Conservation (phyloP, 2,797 vertebrate genomes). For the Eulemur rubriventer region DNA sequence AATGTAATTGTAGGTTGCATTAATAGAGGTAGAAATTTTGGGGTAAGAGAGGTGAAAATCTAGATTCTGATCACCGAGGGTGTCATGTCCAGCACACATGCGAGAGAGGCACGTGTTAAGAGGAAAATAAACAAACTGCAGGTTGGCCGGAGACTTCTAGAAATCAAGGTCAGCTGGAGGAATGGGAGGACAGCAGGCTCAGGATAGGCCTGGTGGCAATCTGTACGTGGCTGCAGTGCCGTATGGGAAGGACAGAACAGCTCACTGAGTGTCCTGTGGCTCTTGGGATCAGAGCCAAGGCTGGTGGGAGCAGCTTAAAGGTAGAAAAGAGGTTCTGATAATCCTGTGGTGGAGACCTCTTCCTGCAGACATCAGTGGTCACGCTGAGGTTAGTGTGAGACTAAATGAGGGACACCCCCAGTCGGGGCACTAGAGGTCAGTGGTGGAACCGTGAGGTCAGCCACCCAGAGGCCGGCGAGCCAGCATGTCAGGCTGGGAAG, state of each 20-base stretch:
- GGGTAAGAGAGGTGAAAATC: neutral
- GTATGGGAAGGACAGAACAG: neutral
- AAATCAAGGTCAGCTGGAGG: neutral
- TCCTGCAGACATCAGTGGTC: neutral
- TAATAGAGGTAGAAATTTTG: constrained; percentile 9
- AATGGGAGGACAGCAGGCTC: neutral
- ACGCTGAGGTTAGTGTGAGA: neutral
- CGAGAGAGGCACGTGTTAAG: neutral
- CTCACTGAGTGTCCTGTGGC: neutral
- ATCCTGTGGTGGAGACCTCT: neutral
- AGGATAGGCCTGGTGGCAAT: neutral
- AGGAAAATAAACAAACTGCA: neutral
- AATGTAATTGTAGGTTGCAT: neutral
- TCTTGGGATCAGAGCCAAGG: neutral
- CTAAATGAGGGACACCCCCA: neutral
- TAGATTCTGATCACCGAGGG: neutral
- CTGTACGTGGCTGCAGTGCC: neutral
- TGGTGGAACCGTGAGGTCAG: neutral
- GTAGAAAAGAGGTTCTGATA: neutral
- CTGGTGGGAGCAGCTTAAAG: neutral
- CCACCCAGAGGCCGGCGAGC: neutral
- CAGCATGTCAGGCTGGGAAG: neutral
- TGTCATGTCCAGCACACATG: neutral
- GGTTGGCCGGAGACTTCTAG: neutral
- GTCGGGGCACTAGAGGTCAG: neutral